Evolutionary conservation across 2,888 invertebrate species (phyloP).

Genomic region (Pristionchus mayeri): DNA sequence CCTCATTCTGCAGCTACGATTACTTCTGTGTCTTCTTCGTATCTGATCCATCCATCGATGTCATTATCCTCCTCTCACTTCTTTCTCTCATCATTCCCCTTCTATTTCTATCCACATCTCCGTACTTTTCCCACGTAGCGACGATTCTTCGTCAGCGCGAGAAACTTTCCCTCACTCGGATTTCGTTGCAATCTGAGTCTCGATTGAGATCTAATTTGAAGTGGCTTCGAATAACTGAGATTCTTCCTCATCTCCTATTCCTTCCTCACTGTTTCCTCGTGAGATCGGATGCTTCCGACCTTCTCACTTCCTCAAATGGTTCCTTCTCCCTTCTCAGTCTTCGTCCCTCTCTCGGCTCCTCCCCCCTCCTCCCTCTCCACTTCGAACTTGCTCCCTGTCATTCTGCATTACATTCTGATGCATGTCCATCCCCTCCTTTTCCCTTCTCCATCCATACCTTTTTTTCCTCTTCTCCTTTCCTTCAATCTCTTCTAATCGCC

Average conservation of each 20-base stretch:
- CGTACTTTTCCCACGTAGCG: neutral
- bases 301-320: neutral
- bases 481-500: conserved; percentile 25
- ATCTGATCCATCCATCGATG: neutral
- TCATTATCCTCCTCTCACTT: neutral
- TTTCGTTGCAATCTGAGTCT: neutral
- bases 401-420: conserved; percentile 25
- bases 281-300: neutral
- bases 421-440: neutral
- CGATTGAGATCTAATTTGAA: conserved; percentile 8
- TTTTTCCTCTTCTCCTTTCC: neutral
- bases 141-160: neutral
- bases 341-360: neutral
- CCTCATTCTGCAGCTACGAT: too few relatives aligned
- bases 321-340: neutral
- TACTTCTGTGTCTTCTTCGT: too few relatives aligned
- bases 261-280: conserved; percentile 33
- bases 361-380: neutral
- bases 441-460: neutral
- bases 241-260: neutral
- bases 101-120: neutral
- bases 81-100: neutral
- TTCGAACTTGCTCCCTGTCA: neutral
- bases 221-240: neutral
- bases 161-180: neutral